Evolutionary conservation across 2,113 vertebrate genomes (phyloP).

Genomic region (Apistogramma diplotaenia): DNA sequence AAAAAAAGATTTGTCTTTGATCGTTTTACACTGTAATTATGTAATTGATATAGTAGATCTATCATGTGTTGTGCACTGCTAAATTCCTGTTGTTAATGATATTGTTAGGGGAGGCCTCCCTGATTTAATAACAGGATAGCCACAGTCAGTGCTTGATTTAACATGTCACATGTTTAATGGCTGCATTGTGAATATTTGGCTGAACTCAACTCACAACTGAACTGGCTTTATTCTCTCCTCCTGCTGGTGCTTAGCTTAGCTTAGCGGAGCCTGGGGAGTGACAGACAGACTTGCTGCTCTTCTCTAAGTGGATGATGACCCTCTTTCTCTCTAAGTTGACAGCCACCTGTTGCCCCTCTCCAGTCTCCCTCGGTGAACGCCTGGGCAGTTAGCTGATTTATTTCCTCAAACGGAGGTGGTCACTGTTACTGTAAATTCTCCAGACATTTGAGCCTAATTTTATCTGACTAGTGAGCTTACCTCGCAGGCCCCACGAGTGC

Average conservation of each 20-base stretch:
- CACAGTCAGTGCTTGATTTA: neutral
- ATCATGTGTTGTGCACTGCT: neutral
- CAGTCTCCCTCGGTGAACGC: slow-evolving; percentile 24
- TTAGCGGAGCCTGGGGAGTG: slow-evolving; percentile 53
- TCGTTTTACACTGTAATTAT: neutral
- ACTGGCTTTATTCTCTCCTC: slow-evolving; percentile 37
- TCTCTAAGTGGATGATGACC: slow-evolving; percentile 61
- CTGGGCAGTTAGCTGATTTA: slow-evolving; percentile 38
- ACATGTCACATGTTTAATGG: neutral
- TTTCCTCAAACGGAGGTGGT: slow-evolving; percentile 43
- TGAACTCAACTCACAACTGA: slow-evolving; percentile 10
- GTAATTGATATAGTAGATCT: slow-evolving; percentile 13
- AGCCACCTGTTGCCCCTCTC: slow-evolving; percentile 71
- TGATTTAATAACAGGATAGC: neutral
- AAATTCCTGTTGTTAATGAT: neutral
- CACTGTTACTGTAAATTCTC: slow-evolving; percentile 60
- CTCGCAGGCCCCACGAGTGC: slow-evolving; percentile 26
- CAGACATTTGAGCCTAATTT: slow-evolving; percentile 70
- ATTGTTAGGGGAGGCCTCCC: neutral
- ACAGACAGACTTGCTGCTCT: slow-evolving; percentile 35
- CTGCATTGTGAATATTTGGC: slow-evolving; percentile 10
- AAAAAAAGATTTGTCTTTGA: slow-evolving; percentile 1
- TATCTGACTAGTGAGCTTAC: slow-evolving; percentile 62
- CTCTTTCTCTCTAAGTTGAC: slow-evolving; percentile 57
- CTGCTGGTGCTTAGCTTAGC: slow-evolving; percentile 46